Base-by-base conservation (phyloP, 2,888 invertebrate species). In the Drosophila meridionalis region DNA sequence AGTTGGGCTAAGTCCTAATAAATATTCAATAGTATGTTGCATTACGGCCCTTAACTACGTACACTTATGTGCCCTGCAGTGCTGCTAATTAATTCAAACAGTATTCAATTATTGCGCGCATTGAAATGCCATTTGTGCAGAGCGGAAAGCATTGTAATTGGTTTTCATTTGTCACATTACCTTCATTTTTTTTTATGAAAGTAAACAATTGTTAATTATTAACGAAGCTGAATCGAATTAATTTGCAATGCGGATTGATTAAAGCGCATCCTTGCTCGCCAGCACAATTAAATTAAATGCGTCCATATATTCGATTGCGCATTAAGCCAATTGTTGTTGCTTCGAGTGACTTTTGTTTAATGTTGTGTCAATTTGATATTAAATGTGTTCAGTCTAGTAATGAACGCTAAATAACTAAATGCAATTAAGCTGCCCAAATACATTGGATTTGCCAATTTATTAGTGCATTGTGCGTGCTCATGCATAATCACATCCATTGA, bases 391-490 rank as follows among this genome's bases (percentile, higher is more conserved):
- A 11, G 9, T 26, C 45, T n/a, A 32, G 4, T n/a, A 56, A 42
- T 40, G 67, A 82, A 47, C 32, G 63, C 14, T 47, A 66, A 61
- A 73, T 75, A 60, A 36, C 42, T 69, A 50, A 65, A 76, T 78
- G 67, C 69, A 82, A 85, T 82, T 73, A 85, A 69, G 64, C 68
- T 65, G 67, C 69, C 85, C 71, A 38, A 53, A 8, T 53, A 9
- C 11, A 8, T 28, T 20, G 11, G 6, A 52, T 52, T 36, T 12
- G 20, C 11, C 2, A 7, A 36, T 52, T 26, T 12, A 6, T 32
- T 4, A 14, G 36, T 36, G 36, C 12, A 53, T 14, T 26, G 6
- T 4, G 5, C 6, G 3, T 36, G 52, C 2, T 5, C 12, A 20
- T 40, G 5, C n/a, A 14, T 26, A 55, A 14, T 38, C 14, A 36